Conservation (phyloP, 2,113 vertebrate species). For the Pseudorhombus dupliciocellatus region DNA sequence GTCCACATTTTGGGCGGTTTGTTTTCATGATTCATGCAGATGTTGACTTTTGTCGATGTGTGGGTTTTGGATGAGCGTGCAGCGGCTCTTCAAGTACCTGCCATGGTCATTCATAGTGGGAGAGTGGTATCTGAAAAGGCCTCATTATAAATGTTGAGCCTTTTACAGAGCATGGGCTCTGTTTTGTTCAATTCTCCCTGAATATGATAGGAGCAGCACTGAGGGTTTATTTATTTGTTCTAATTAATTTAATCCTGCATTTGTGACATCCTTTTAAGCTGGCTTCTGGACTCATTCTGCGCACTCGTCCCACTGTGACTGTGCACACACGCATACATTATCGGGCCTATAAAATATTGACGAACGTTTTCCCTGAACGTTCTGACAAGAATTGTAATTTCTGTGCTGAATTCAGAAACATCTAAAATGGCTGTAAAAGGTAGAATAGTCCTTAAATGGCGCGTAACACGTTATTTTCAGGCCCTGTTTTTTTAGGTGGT, state of each 20-base stretch:
- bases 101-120: not conserved
- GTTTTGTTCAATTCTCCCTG: not conserved
- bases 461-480: not conserved
- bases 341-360: too few species aligned
- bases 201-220: not conserved
- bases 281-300: not conserved
- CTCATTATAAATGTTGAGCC: not conserved
- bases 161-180: not conserved
- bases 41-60: slow-evolving; percentile 1
- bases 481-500: too few species aligned
- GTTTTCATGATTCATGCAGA: not conserved
- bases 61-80: slow-evolving; percentile 5
- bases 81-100: not conserved
- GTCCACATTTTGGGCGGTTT: not conserved
- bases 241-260: not conserved
- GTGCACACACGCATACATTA: too few species aligned
- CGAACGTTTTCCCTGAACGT: not conserved
- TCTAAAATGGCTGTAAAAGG: not conserved
- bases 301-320: not conserved
- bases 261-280: not conserved
- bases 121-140: not conserved
- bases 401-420: too few species aligned
- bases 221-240: not conserved
- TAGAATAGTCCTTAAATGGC: not conserved
- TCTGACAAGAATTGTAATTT: not conserved